phyloP scores from a whole-genome alignment of 2,797 vertebrate genomes.

The Falco naumanni region DNA sequence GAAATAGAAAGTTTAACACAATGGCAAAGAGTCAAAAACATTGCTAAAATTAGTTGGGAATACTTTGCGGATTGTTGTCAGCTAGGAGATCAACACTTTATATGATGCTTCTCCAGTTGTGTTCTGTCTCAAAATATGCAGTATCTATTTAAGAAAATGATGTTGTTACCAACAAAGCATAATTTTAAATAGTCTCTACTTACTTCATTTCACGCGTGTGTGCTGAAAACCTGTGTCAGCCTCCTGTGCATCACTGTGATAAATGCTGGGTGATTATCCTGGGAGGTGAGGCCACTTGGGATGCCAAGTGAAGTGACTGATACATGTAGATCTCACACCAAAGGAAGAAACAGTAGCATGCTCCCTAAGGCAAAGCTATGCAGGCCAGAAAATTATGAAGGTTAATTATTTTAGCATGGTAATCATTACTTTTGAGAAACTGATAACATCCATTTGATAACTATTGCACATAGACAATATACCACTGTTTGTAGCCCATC shows the following conservation, averaged over 20 bases:
- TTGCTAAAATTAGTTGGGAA: neutral
- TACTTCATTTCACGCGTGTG: neutral
- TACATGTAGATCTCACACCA: neutral
- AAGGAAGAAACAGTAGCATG: neutral
- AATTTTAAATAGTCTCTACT: neutral
- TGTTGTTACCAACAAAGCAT: neutral
- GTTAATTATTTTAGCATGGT: neutral
- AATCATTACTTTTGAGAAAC: neutral
- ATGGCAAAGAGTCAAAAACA: neutral
- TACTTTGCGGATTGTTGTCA: neutral
- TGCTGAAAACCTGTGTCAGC: neutral
- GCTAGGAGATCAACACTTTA: neutral
- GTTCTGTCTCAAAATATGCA: neutral
- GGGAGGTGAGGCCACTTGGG: neutral
- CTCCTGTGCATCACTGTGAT: rapidly evolving
- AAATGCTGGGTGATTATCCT: neutral
- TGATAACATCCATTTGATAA: no score
- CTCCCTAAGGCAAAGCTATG: neutral
- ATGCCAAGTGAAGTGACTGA: neutral
- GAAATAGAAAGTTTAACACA: constrained; percentile 24
- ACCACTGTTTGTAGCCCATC: neutral
- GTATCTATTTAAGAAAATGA: neutral
- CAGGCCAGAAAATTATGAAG: neutral
- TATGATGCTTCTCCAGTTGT: neutral
- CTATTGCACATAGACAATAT: neutral